phyloP scores from a whole-genome alignment of 2,888 invertebrate genomes.

The Ceraclea dissimilis region DNA sequence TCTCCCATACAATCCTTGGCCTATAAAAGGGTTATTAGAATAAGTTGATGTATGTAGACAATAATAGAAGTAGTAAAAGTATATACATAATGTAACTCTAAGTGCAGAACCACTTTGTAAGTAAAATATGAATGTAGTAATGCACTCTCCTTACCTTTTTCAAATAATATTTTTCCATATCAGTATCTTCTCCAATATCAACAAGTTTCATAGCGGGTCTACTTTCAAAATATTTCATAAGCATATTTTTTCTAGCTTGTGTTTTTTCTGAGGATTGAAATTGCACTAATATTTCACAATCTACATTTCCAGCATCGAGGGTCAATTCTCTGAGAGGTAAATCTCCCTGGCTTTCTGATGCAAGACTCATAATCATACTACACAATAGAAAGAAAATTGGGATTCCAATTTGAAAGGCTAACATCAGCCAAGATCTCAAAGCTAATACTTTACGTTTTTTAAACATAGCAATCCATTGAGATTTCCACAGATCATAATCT shows the following conservation, averaged over 20 bases:
- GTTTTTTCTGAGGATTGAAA: too few relatives aligned
- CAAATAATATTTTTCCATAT: constrained; percentile 39
- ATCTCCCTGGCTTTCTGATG: constrained; percentile 36
- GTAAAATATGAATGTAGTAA: too few relatives aligned
- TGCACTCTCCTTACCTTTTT: constrained; percentile 33
- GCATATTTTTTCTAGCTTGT: constrained; percentile 31
- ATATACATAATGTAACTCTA: too few relatives aligned
- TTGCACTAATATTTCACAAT: constrained; percentile 35
- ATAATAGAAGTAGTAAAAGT: too few relatives aligned
- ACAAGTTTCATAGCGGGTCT: constrained; percentile 33
- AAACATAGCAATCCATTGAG: constrained; percentile 61
- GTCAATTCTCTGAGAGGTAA: constrained; percentile 50
- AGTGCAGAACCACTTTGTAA: too few relatives aligned
- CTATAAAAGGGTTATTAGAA: too few relatives aligned
- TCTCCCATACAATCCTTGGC: constrained; percentile 34
- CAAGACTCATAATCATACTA: constrained; percentile 53
- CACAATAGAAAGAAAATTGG: constrained; percentile 58
- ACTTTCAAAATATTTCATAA: constrained; percentile 32
- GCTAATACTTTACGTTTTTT: constrained; percentile 58
- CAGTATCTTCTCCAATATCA: constrained; percentile 29
- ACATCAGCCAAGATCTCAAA: constrained; percentile 59
- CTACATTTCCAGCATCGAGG: constrained; percentile 38
- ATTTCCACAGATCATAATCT: constrained; percentile 36
- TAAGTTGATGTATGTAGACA: too few relatives aligned
- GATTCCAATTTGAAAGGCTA: constrained; percentile 58